phyloP scores from a whole-genome alignment of 2,797 vertebrate species.

The Onychomys torridus region DNA sequence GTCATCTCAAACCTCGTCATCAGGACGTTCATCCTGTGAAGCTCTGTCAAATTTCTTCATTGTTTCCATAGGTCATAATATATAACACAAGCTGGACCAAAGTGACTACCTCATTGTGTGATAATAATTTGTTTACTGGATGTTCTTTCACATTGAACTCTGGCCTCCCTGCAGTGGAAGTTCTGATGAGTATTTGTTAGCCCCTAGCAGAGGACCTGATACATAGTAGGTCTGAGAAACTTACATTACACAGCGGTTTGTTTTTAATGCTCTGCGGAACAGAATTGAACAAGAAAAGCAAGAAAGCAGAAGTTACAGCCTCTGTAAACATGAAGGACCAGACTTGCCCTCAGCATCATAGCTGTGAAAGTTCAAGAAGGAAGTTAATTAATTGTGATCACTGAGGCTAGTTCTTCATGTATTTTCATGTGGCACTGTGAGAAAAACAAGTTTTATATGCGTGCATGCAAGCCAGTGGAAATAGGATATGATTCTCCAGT shows the following conservation, averaged over 20 bases:
- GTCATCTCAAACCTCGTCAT: not conserved
- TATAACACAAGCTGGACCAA: not conserved
- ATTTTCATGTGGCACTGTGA: conserved; percentile 68
- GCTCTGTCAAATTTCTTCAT: conserved; percentile 1
- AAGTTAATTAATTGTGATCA: conserved; percentile 58
- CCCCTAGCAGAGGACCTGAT: not conserved
- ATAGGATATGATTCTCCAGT: conserved; percentile 78
- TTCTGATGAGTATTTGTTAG: not conserved
- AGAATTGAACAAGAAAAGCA: not conserved
- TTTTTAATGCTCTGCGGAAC: not conserved
- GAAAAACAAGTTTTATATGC: conserved; percentile 74
- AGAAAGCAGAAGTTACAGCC: not conserved
- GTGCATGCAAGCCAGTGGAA: conserved; percentile 79
- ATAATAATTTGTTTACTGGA: not conserved
- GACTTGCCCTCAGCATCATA: not conserved
- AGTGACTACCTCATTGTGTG: not conserved
- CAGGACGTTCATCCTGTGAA: conserved; percentile 10
- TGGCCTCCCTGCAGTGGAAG: not conserved
- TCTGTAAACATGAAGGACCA: not conserved
- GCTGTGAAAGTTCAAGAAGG: conserved; percentile 49
- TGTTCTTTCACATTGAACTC: not conserved
- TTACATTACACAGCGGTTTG: not conserved
- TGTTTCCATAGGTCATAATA: not conserved
- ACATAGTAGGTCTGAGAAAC: not conserved
- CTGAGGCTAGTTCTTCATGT: conserved; percentile 40